Conservation (phyloP, 2,888 invertebrate genomes). For the Diarsia rubi region DNA sequence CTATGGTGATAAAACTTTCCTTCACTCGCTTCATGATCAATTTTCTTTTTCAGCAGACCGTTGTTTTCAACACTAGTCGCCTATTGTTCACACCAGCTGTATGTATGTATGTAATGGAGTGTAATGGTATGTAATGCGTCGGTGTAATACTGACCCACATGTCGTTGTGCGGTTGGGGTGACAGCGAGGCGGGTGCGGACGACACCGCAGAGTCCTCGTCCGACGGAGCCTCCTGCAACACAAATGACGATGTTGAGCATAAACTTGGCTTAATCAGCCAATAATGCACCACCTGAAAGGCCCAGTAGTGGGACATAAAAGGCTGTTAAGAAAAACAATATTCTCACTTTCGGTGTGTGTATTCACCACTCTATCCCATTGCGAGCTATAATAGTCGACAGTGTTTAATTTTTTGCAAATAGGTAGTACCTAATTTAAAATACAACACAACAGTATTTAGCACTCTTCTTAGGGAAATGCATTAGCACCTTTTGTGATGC, state of each 20-base stretch:
- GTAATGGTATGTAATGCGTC: background rate
- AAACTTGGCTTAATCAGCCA: background rate
- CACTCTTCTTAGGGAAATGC: background rate
- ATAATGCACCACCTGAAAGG: background rate
- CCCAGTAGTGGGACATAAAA: too few relatives aligned
- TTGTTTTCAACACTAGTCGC: background rate
- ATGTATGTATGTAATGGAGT: too few relatives aligned
- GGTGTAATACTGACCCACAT: slow-evolving; percentile 86
- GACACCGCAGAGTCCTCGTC: slow-evolving; percentile 93
- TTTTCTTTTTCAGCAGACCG: background rate
- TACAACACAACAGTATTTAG: background rate
- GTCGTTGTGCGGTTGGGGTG: slow-evolving; percentile 92
- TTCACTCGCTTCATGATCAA: background rate
- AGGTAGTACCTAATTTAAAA: background rate
- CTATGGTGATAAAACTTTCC: background rate
- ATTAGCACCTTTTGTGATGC: background rate
- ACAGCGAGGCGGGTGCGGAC: slow-evolving; percentile 93
- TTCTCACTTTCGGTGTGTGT: background rate
- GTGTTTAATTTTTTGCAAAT: background rate
- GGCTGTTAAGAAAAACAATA: too few relatives aligned
- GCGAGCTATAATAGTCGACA: background rate
- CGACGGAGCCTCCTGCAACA: slow-evolving; percentile 86
- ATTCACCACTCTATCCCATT: background rate
- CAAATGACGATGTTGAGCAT: background rate
- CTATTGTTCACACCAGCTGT: too few relatives aligned